These are phyloP conservation scores for Orthonyx spaldingii DNA, from an alignment of 2,113 vertebrate genomes.

Conservation along the genomic window DNA sequence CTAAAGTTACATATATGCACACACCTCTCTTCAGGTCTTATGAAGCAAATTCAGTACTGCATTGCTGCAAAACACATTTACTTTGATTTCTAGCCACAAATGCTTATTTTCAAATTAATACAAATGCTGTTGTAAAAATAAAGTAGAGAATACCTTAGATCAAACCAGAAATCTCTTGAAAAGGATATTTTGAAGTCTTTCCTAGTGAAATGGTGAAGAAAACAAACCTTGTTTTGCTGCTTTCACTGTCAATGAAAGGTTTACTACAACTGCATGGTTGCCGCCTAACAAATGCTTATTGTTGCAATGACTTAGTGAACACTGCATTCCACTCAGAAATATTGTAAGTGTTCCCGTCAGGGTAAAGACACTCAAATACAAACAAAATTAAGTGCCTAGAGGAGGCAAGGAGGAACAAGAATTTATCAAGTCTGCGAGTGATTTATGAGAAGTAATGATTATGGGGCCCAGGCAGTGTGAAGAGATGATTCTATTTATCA, in stretches of 20 bases:
- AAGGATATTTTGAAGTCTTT: not conserved
- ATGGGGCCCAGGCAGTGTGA: conserved; percentile 23
- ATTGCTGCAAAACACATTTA: not conserved
- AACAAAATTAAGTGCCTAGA: conserved; percentile 34
- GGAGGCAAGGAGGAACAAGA: conserved; percentile 22
- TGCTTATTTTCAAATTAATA: not conserved
- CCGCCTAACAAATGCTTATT: conserved; percentile 29
- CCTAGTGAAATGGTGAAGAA: not conserved
- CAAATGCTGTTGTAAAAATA: not conserved
- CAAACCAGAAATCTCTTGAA: not conserved
- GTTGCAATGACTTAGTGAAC: conserved; percentile 19
- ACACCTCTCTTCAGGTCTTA: not conserved
- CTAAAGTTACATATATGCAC: not conserved
- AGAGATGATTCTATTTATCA: conserved; percentile 48
- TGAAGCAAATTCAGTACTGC: not conserved
- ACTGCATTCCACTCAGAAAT: conserved; percentile 44
- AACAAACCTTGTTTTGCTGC: not conserved
- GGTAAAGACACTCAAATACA: conserved; percentile 26
- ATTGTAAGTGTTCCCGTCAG: conserved; percentile 34
- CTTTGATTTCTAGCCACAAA: not conserved
- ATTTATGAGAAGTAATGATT: conserved; percentile 55
- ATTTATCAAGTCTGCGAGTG: conserved; percentile 31
- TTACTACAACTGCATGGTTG: not conserved
- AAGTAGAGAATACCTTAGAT: not conserved
- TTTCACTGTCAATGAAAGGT: not conserved